Evolutionary conservation across 2,888 invertebrate genomes (phyloP).

Genomic region (Hofmannophila pseudospretella): DNA sequence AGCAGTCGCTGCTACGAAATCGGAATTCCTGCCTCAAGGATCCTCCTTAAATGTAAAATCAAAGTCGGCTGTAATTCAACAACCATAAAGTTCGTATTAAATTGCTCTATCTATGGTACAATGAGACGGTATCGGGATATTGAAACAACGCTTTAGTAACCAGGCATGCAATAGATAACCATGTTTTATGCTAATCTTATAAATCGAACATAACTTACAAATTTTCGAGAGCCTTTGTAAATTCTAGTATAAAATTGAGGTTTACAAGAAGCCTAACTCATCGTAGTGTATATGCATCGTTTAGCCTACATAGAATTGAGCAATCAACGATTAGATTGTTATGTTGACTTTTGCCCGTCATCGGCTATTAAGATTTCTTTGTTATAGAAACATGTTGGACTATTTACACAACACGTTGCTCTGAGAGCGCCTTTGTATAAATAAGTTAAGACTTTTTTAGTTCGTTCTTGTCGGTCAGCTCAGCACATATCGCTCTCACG

Average conservation of each 20-base stretch:
- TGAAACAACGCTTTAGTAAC: constrained; percentile 67
- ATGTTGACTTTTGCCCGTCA: constrained; percentile 72
- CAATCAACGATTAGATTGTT: constrained; percentile 74
- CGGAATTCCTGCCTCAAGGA: constrained; percentile 67
- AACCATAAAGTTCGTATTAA: constrained; percentile 44
- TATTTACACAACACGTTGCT: constrained; percentile 75
- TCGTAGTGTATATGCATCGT: constrained; percentile 27
- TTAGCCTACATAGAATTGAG: constrained; percentile 62
- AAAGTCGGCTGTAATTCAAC: constrained; percentile 45
- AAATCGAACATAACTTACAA: constrained; percentile 67
- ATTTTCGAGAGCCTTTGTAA: constrained; percentile 57
- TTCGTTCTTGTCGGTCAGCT: constrained; percentile 53
- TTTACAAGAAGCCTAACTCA: constrained; percentile 35
- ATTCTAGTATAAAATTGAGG: constrained; percentile 32
- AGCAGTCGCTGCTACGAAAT: constrained; percentile 73
- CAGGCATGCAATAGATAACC: constrained; percentile 73
- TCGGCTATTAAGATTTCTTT: constrained; percentile 77
- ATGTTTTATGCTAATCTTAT: constrained; percentile 70
- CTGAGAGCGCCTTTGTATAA: constrained; percentile 63
- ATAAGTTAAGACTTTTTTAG: constrained; percentile 58
- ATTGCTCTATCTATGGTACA: constrained; percentile 30
- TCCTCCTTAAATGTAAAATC: constrained; percentile 32
- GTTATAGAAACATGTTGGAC: constrained; percentile 75
- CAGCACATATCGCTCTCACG: constrained; percentile 67
- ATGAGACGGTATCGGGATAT: constrained; percentile 54